phyloP scores from a whole-genome alignment of 1,140 invertebrate species.

The Drosophila takahashii region DNA sequence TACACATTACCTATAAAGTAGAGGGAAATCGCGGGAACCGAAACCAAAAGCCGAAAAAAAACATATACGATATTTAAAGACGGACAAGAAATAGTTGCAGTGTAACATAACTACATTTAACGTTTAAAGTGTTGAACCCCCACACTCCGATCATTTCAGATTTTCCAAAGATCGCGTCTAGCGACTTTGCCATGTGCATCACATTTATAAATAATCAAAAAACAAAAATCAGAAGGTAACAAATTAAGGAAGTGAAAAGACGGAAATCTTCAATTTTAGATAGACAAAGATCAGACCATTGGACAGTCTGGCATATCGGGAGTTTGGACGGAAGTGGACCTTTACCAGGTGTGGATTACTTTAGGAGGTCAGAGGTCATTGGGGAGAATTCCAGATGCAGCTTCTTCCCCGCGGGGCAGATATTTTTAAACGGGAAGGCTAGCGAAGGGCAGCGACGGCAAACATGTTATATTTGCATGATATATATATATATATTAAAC shows the following conservation, averaged over 20 bases:
- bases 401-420: constrained; percentile 32
- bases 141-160: constrained; percentile 41
- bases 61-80: constrained; percentile 57
- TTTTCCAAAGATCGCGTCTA: constrained; percentile 20
- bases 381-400: constrained; percentile 58
- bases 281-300: constrained; percentile 59
- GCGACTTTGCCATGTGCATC: constrained; percentile 16
- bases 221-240: constrained; percentile 19
- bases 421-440: constrained; percentile 46
- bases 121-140: constrained; percentile 53
- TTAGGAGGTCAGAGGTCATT: constrained; percentile 33
- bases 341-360: constrained; percentile 21
- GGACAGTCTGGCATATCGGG: constrained; percentile 35
- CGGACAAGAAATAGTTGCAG: constrained; percentile 39
- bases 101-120: constrained; percentile 53
- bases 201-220: constrained; percentile 50
- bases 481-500: constrained; percentile 56
- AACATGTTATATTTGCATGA: constrained; percentile 78
- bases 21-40: constrained; percentile 28
- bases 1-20: constrained; percentile 48
- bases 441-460: constrained; percentile 23
- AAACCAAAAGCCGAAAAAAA: constrained; percentile 32
- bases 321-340: constrained; percentile 10
- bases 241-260: constrained; percentile 27
- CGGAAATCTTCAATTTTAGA: constrained; percentile 52